Percentiles rank a stretch among this genome's conserved stretches.
These are phyloP conservation scores for Spisula solida DNA, from an alignment of 2,888 invertebrate genomes.

Conservation along the genomic window DNA sequence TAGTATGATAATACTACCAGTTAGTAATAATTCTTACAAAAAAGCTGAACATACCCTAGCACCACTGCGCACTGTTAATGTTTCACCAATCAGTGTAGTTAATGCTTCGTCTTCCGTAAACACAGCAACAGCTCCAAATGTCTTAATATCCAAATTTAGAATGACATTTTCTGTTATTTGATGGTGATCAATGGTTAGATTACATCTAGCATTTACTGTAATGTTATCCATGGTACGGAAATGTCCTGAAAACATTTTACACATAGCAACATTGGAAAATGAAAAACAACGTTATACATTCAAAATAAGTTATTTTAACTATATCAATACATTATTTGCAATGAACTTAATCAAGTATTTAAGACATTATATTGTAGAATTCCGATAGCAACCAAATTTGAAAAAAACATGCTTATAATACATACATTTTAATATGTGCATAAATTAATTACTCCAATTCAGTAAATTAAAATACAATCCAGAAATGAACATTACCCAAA, in stretches of 20 bases:
- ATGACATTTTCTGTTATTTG: constrained; percentile 67
- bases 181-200: constrained; percentile 75
- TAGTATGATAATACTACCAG: no score
- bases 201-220: constrained; percentile 78
- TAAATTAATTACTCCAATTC: no score
- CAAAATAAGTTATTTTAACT: no score
- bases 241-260: constrained; percentile 65
- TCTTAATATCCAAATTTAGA: constrained; percentile 79
- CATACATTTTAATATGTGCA: no score
- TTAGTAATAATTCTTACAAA: no score
- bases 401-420: no score
- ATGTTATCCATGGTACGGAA: constrained; percentile 74
- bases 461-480: no score
- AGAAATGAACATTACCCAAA: no score
- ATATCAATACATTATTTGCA: no score
- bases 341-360: neutral
- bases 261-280: no score
- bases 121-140: constrained; percentile 76
- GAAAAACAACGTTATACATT: no score
- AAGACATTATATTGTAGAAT: neutral
- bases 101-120: constrained; percentile 73
- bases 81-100: constrained; percentile 76
- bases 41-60: constrained; percentile 71
- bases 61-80: constrained; percentile 79
- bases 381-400: no score